Conservation (phyloP, 2,888 invertebrate genomes). For the Parapristionchus giblindavisi region DNA sequence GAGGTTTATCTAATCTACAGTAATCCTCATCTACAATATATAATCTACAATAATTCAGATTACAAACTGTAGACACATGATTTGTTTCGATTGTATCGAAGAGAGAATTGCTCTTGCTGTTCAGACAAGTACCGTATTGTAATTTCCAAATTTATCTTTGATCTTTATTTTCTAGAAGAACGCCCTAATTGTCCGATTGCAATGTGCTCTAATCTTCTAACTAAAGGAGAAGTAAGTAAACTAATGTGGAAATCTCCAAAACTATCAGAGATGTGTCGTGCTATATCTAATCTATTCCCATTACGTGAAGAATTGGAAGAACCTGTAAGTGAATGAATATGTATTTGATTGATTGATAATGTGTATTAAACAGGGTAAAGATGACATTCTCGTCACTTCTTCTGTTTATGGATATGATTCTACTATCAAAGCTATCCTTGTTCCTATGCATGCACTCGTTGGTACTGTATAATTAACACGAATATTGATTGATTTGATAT, state of each 20-base stretch:
- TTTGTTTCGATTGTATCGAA: conserved; percentile 36
- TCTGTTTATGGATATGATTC: conserved; percentile 32
- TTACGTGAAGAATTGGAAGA: conserved; percentile 14
- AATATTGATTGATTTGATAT: not conserved
- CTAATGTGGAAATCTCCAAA: conserved; percentile 33
- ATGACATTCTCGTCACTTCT: conserved; percentile 30
- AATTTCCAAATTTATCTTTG: too few species aligned
- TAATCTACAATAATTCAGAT: conserved; percentile 1
- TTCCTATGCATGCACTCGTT: conserved; percentile 28
- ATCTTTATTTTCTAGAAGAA: too few species aligned
- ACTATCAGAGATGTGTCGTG: conserved; percentile 27
- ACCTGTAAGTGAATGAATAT: not conserved
- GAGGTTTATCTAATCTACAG: not conserved
- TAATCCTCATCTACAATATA: not conserved
- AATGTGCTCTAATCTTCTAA: conserved; percentile 31
- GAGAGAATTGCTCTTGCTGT: conserved; percentile 26
- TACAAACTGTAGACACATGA: conserved; percentile 29
- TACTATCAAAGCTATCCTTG: conserved; percentile 31
- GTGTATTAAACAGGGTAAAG: conserved; percentile 9
- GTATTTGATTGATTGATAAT: not conserved
- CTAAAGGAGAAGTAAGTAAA: conserved; percentile 25
- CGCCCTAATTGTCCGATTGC: conserved; percentile 33
- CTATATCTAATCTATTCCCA: conserved; percentile 18
- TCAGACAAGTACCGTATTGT: conserved; percentile 25
- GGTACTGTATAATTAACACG: not conserved